Conservation (phyloP, 2,797 vertebrate genomes). For the Neosilurus hyrtlii region DNA sequence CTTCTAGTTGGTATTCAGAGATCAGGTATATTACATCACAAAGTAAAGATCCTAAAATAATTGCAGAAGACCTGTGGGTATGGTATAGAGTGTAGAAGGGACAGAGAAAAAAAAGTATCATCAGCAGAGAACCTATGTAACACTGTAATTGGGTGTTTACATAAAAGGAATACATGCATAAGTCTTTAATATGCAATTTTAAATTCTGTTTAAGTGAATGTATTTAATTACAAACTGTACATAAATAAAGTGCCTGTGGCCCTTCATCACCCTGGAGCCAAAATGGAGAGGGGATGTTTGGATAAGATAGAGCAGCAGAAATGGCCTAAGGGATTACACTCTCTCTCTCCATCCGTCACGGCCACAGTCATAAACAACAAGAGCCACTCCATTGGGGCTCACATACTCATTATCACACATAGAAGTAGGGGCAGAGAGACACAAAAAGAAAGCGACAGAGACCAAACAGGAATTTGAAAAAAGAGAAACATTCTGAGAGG, state of each 20-base stretch:
- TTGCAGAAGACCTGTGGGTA: conserved; percentile 45
- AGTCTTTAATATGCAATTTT: background rate
- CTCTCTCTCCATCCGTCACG: conserved; percentile 33
- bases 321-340: conserved; percentile 41
- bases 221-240: background rate
- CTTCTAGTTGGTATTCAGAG: too few relatives aligned
- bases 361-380: conserved; percentile 52
- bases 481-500: background rate
- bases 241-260: conserved; percentile 31
- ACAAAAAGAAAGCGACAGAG: conserved; percentile 9
- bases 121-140: conserved; percentile 21
- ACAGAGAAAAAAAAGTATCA: background rate
- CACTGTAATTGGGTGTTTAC: conserved; percentile 21
- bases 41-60: conserved; percentile 58
- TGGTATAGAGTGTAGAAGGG: conserved; percentile 42
- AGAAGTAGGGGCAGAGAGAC: background rate
- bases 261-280: conserved; percentile 34
- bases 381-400: conserved; percentile 33
- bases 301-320: conserved; percentile 41
- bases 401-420: conserved; percentile 27
- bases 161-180: background rate
- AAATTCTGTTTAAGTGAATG: background rate
- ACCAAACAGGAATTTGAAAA: background rate
- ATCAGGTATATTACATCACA: conserved; percentile 47
- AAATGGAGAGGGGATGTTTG: conserved; percentile 45